Conservation (phyloP, 2,797 vertebrate species). For the Orestias chungarensis region DNA sequence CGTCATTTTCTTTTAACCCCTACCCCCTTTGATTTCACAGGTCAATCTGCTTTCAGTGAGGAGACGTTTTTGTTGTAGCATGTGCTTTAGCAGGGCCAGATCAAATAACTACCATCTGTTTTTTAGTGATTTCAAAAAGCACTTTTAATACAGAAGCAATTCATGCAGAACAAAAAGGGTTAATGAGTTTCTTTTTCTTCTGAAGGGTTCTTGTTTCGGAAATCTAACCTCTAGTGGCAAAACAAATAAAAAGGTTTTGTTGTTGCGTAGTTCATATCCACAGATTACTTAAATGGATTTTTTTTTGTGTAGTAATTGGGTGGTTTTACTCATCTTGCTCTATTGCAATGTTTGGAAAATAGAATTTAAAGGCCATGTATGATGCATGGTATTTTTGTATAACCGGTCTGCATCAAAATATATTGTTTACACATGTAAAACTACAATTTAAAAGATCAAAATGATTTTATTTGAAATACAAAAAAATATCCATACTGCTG, state of each 20-base stretch:
- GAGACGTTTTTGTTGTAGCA: conserved; percentile 64
- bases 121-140: conserved; percentile 68
- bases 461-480: neutral
- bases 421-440: neutral
- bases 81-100: conserved; percentile 70
- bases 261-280: conserved; percentile 21
- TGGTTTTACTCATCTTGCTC: conserved; percentile 25
- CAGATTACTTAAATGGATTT: conserved; percentile 23
- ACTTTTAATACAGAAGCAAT: conserved; percentile 69
- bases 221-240: conserved; percentile 40
- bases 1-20: conserved; percentile 74
- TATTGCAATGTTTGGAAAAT: conserved; percentile 14
- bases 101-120: conserved; percentile 71
- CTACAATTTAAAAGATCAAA: neutral
- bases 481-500: neutral
- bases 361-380: neutral
- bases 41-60: conserved; percentile 74
- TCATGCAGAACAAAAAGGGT: conserved; percentile 61
- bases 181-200: conserved; percentile 65
- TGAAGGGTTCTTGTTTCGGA: conserved; percentile 54
- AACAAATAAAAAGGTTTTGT: conserved; percentile 16
- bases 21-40: conserved; percentile 69
- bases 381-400: neutral
- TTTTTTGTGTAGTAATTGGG: conserved; percentile 7
- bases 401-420: neutral